Evolutionary conservation across 2,888 invertebrate species (phyloP), one percentile per base, ranked within the genome.

Genomic region (Harpalus rubripes): DNA sequence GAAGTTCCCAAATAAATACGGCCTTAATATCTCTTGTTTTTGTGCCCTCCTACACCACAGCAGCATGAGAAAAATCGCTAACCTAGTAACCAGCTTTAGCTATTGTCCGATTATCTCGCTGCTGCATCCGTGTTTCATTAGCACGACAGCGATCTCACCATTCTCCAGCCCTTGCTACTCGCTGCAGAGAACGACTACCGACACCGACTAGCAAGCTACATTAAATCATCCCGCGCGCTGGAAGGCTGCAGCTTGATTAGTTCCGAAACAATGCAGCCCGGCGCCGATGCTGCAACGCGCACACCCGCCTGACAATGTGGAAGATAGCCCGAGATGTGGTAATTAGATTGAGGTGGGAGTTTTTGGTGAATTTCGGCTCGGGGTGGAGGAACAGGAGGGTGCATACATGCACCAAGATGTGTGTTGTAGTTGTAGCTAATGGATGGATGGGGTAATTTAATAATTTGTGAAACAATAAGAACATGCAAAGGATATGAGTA

Each of bases 121-220:
- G 44, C 22, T 78, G 76, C 78, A 78, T 84, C 84, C 84, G 84
- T 84, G 84, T 84, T 84, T 84, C 84, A 84, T 84, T 84, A 84
- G 78, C 78, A 78, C 65, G 76, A 76, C 83, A 76, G 74, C 76
- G 82, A 52, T 52, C 44, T 52, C 44, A 12, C 10, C 44, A 12
- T 52, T 12, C 10, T 52, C 32, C 6, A 32, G 6, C 32, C 0
- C 32, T 32, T 32, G 32, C 5, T 32, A 32, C 32, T 32, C 32
- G 32, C 32, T 32, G 32, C 32, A 32, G 32, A 82, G 65, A 76
- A n/a, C 76, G 56, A 52, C 15, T 56, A 15, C 7, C 12, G 44
- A 16, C 26, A 22, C 61, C 80, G 59, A 74, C 63, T 74, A 41
- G 84, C 63, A 61, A 22, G 84, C 59, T 56, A 84, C 78, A 84